Conservation (phyloP, 1,140 invertebrate genomes). For the Apocrypta bakeri region DNA sequence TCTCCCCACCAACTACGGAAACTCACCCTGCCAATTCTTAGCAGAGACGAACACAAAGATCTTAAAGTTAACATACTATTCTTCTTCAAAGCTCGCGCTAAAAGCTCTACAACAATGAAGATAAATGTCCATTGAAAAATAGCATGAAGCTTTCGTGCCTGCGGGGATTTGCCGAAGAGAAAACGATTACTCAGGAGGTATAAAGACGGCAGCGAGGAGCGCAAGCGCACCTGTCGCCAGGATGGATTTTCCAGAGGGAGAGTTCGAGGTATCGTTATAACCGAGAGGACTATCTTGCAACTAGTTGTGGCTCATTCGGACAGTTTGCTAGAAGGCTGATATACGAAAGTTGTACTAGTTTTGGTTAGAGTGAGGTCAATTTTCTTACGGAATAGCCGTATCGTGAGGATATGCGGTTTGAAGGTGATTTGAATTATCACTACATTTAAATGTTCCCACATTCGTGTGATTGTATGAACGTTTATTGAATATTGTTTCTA, state of each 20-base stretch:
- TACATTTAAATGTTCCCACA: too few species aligned
- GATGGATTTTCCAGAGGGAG: not conserved
- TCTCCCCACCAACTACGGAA: not conserved
- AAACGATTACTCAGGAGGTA: conserved; percentile 4
- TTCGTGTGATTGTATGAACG: too few species aligned
- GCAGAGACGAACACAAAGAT: not conserved
- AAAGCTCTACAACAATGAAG: not conserved
- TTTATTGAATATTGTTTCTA: too few species aligned
- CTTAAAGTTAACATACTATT: not conserved
- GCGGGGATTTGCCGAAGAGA: not conserved
- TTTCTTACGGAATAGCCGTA: not conserved
- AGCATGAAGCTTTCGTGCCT: too few species aligned
- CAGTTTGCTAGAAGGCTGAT: too few species aligned
- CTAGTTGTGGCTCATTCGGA: too few species aligned
- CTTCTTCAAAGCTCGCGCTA: not conserved
- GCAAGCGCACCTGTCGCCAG: not conserved
- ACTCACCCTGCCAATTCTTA: not conserved
- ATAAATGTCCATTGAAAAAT: not conserved
- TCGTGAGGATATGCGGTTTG: too few species aligned
- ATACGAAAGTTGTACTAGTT: not conserved
- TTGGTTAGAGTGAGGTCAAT: not conserved
- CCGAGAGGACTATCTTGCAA: not conserved
- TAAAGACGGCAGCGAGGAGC: not conserved
- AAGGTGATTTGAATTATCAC: too few species aligned
- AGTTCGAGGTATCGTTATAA: not conserved